Base-by-base conservation (phyloP, 2,113 vertebrate species). In the Nansenia antarctica region DNA sequence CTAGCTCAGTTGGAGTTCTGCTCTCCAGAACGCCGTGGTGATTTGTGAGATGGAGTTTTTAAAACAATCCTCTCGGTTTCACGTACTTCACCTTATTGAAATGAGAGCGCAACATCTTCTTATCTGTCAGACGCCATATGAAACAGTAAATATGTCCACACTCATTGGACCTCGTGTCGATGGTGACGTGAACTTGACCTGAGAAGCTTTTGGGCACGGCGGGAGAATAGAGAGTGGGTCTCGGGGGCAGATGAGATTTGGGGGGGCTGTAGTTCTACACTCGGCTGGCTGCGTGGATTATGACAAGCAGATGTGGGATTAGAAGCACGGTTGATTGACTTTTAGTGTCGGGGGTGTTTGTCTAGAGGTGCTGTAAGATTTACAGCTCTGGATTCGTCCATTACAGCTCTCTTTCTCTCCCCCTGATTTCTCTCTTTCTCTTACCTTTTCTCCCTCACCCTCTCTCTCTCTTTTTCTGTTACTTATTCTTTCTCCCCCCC, bases 271-370 rank as follows among this genome's bases (percentile, higher is more conserved):
- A 35, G 55, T 61, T 76, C 67, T 71, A 75, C 52, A 78, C 79
- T 79, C 76, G 79, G 78, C 62, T 86, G 61, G 66, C 47, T 74
- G 35, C 53, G 0, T 67, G 62, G 81, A 85, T 85, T 87, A 86
- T 85, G 65, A 79, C 74, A 78, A 81, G 85, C 84, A 85, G 82
- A 87, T 87, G 82, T 86, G 70, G 79, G 80, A 82, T 82, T 81
- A 79, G 72, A 76, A 68, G 76, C 67, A 76, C 62, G 76, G 69
- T 71, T 77, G 85, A 87, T 87, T 82, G 77, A 62, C 69, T 81
- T 81, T 82, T 78, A 73, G 78, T 85, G 75, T 71, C 70, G 69
- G 29, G n/a, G 54, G 59, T 47, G 68, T 68, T 81, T 86, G 79
- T 76, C 57, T 67, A 76, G 75, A 67, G 18, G 5, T 81, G 63